These are phyloP conservation scores for Distichodus sexfasciatus DNA, from an alignment of 2,797 vertebrate species.

Conservation along the genomic window DNA sequence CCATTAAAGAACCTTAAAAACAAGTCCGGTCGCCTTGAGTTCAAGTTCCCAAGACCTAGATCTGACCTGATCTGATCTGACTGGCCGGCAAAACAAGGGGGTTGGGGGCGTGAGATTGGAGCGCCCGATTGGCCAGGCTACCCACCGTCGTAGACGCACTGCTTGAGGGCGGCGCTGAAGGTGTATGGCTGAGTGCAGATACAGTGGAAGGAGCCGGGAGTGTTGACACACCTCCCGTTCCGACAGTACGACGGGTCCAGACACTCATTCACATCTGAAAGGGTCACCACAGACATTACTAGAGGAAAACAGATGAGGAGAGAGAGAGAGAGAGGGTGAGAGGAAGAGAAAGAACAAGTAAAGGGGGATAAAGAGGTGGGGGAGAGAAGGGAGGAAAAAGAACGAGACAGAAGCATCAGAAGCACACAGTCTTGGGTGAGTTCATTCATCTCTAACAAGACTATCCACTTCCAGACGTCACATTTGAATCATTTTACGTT, in stretches of 20 bases:
- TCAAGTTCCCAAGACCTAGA: too few species aligned
- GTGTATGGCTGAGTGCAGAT: conserved; percentile 84
- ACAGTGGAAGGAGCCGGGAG: conserved; percentile 87
- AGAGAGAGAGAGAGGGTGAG: conserved; percentile 34
- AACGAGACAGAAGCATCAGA: conserved; percentile 49
- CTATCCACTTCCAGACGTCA: too few species aligned
- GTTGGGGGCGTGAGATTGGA: conserved; percentile 1
- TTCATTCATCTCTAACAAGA: too few species aligned
- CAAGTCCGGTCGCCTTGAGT: too few species aligned
- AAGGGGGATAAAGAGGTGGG: conserved; percentile 15
- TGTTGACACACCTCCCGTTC: conserved; percentile 87
- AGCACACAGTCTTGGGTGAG: conserved; percentile 50
- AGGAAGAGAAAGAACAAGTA: conserved; percentile 28
- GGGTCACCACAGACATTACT: conserved; percentile 73
- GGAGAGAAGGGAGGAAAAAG: conserved; percentile 30
- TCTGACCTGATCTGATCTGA: neutral
- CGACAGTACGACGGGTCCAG: conserved; percentile 87
- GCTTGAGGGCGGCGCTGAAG: conserved; percentile 82
- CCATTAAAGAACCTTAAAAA: too few species aligned
- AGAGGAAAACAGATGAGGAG: conserved; percentile 38
- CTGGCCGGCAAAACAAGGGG: too few species aligned
- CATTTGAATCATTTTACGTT: too few species aligned
- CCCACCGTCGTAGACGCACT: conserved; percentile 85
- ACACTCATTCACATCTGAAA: conserved; percentile 88
- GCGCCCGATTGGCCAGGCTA: conserved; percentile 56